These are phyloP conservation scores for Taphrorychus bicolor DNA, from an alignment of 2,888 invertebrate genomes.

Conservation along the genomic window DNA sequence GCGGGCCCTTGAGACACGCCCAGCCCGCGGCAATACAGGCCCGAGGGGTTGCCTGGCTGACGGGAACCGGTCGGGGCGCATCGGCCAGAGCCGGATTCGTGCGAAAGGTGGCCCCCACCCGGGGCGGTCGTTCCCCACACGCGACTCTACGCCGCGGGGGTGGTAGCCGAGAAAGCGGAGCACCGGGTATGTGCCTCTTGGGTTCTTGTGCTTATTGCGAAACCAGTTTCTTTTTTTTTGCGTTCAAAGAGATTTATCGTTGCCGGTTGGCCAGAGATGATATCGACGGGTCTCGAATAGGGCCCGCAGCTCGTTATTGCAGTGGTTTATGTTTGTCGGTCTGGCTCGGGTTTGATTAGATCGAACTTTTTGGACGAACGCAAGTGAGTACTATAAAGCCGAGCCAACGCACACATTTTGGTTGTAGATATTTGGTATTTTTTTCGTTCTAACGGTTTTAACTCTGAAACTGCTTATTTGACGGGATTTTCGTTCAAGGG, in stretches of 20 bases:
- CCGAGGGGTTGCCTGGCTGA: neutral
- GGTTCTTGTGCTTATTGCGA: neutral
- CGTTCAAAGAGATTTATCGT: neutral
- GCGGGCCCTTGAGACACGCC: neutral
- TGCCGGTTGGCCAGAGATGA: neutral
- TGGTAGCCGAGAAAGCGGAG: conserved; percentile 53
- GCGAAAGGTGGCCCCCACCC: conserved; percentile 33
- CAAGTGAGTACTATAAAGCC: no score
- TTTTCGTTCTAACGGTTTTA: no score
- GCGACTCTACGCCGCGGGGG: conserved; percentile 60
- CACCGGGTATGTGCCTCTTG: conserved; percentile 21
- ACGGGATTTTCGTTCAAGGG: no score
- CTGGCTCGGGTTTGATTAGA: no score
- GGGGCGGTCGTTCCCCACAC: conserved; percentile 48
- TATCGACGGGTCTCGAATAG: neutral
- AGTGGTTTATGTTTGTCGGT: neutral
- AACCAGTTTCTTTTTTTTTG: neutral
- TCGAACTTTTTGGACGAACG: no score
- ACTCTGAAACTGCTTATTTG: no score
- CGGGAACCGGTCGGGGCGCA: neutral
- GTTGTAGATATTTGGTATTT: no score
- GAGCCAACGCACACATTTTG: no score
- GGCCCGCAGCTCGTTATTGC: neutral
- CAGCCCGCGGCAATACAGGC: neutral
- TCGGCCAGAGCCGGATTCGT: neutral